phyloP scores from a whole-genome alignment of 2,797 vertebrate species.

The Squalus acanthias region DNA sequence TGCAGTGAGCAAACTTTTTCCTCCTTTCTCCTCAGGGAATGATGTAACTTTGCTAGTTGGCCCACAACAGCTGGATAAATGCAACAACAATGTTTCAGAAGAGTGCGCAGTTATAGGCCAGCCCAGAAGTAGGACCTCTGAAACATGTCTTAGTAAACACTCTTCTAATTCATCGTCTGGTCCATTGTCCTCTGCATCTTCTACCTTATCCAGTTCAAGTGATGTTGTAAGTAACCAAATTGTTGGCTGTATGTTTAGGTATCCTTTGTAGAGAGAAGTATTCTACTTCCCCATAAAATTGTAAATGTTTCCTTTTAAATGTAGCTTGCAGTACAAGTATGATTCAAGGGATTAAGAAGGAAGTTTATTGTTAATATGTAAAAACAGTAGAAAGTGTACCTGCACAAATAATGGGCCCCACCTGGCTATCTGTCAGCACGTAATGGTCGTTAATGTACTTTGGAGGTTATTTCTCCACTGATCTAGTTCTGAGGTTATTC shows the following conservation, averaged over 20 bases:
- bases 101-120: conserved; percentile 69
- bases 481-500: neutral
- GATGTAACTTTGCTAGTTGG: conserved; percentile 80
- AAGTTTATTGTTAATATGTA: neutral
- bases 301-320: conserved; percentile 41
- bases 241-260: conserved; percentile 13
- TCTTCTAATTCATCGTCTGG: conserved; percentile 91
- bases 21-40: conserved; percentile 63
- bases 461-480: neutral
- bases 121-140: conserved; percentile 64
- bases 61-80: conserved; percentile 84
- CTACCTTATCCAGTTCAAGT: conserved; percentile 84
- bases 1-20: neutral
- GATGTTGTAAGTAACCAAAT: conserved; percentile 75
- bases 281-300: conserved; percentile 35
- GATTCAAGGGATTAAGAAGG: neutral
- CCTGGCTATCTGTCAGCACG: neutral
- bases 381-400: neutral
- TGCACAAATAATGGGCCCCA: neutral
- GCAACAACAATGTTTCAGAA: conserved; percentile 88
- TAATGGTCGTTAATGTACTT: neutral
- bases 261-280: conserved; percentile 27
- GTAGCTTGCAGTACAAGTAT: conserved; percentile 39
- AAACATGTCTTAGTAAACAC: conserved; percentile 72
- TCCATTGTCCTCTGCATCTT: conserved; percentile 74